A percentile compares a stretch with the other conserved stretches of the same genome.
Conservation (phyloP, 2,113 vertebrate species). For the Eolophus roseicapilla region DNA sequence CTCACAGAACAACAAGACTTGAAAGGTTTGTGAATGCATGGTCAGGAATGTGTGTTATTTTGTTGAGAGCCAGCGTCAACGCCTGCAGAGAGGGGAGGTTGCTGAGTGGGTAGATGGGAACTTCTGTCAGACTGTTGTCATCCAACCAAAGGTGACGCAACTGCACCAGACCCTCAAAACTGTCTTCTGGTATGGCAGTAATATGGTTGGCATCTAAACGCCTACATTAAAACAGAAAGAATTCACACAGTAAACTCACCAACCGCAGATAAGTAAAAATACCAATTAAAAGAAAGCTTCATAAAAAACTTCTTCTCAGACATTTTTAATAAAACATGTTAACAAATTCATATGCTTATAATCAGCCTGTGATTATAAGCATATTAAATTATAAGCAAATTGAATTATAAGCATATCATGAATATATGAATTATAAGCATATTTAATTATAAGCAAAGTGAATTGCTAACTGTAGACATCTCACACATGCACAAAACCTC, state of each 20-base stretch:
- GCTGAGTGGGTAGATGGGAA: slow-evolving; percentile 86
- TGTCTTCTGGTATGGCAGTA: slow-evolving; percentile 88
- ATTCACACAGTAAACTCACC: background rate
- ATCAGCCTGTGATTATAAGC: background rate
- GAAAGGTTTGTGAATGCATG: slow-evolving; percentile 94
- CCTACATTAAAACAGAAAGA: slow-evolving; percentile 66
- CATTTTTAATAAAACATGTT: background rate
- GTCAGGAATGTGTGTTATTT: slow-evolving; percentile 89
- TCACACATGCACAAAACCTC: background rate
- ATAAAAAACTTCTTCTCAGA: background rate
- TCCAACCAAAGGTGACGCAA: slow-evolving; percentile 96
- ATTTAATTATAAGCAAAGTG: background rate
- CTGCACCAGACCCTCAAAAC: slow-evolving; percentile 92
- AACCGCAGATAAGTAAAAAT: background rate
- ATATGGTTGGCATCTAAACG: slow-evolving; percentile 97
- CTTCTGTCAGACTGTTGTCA: slow-evolving; percentile 90
- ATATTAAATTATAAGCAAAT: background rate
- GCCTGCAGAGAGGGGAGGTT: slow-evolving; percentile 93
- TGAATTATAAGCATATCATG: background rate
- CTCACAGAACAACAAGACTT: slow-evolving; percentile 96
- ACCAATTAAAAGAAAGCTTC: background rate
- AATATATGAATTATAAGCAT: background rate
- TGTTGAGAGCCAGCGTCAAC: slow-evolving; percentile 92
- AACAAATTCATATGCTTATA: background rate
- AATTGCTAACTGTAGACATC: background rate